Base-by-base conservation (phyloP, 2,888 invertebrate species). In the Omphaloscelis lunosa region DNA sequence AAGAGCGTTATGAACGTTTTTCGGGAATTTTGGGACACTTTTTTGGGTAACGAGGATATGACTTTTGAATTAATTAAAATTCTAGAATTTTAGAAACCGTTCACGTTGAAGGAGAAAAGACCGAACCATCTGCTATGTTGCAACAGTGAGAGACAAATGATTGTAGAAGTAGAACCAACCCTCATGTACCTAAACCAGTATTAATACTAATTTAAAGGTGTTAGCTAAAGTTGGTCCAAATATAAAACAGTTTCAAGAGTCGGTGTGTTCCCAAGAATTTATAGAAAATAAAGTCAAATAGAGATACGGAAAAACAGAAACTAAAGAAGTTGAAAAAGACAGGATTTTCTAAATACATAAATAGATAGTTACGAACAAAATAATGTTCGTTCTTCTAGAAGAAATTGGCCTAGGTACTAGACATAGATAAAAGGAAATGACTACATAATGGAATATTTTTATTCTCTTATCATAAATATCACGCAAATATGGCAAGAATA, bases 1-100 rank as follows among this genome's bases (percentile, higher is more conserved):
- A 74, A 71, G 71, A 81, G 65, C 56, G 69, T 86, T 83, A 72
- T 73, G 58, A 70, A 76, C 70, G 62, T 75, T 72, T 75, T 76
- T n/a, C 3, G 27, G 56, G 75, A 61, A 45, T 75, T 79, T 85
- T n/a, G 76, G 75, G 34, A 27, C 29, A 53, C 17, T 67, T 69
- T 84, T 85, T 67, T 71, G 66, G 23, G 12, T 45, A n/a, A 65
- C 39, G 17, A 48, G 45, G 61, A 58, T 65, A 59, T 39, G 34
- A 53, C 20, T 45, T n/a, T 72, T 72, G 20, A 39, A 72, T 75
- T 63, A 65, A 51, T 77, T 70, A 23, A 63, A 70, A 41, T 45
- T 27, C 15, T 12, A 7, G 20, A 12, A 48, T 27, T 34, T 17
- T 7, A 17, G 45, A 62, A 17, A 51, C 45, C 15, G 15, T 34